These are phyloP conservation scores for Fragum fragum DNA, from an alignment of 2,888 invertebrate species.

Conservation along the genomic window DNA sequence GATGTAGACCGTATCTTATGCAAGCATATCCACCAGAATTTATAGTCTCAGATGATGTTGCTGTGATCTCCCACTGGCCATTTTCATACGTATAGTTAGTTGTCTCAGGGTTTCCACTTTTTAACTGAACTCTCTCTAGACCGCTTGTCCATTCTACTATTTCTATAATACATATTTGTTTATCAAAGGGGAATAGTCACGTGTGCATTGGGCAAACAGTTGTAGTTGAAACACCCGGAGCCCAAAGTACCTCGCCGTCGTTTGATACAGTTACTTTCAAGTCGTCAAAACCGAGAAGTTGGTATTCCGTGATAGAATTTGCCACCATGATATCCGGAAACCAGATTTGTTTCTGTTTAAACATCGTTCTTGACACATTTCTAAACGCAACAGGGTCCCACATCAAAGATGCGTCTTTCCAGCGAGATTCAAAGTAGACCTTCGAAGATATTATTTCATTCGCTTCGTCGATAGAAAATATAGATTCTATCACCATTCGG, in stretches of 20 bases:
- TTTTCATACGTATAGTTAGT: not conserved
- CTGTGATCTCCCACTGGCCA: not conserved
- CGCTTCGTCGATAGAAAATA: not conserved
- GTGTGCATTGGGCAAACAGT: slow-evolving; percentile 5
- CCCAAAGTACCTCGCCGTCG: not conserved
- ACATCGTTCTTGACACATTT: not conserved
- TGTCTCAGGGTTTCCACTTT: not conserved
- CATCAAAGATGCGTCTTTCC: not conserved
- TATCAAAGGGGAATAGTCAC: not conserved
- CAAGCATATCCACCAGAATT: not conserved
- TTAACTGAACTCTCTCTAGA: not conserved
- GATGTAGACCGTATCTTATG: not conserved
- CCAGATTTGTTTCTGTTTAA: slow-evolving; percentile 16
- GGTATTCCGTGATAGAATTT: not conserved
- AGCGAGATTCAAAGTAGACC: not conserved
- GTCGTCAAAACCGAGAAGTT: not conserved
- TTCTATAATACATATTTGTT: slow-evolving; percentile 4
- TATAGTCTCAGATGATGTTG: not conserved
- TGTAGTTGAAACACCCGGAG: not conserved
- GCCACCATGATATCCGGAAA: slow-evolving; percentile 3
- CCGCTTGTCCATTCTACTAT: not conserved
- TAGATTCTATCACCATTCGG: not conserved
- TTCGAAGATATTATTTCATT: slow-evolving; percentile 4
- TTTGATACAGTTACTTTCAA: not conserved
- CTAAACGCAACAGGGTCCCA: not conserved